phyloP scores from a whole-genome alignment of 2,888 invertebrate genomes.

The Xestia rhomboidea region DNA sequence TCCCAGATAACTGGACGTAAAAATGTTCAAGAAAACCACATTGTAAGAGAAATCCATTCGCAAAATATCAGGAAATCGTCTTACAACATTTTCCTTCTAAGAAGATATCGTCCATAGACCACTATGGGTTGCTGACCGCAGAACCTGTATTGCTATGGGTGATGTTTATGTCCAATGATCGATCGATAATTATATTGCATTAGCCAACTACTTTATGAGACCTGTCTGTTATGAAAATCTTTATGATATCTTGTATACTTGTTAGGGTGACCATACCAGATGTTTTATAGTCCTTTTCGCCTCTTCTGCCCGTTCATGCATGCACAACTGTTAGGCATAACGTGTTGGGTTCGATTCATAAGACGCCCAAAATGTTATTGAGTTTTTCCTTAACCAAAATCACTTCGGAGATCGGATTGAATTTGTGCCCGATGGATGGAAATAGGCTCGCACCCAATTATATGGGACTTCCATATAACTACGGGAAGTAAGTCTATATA shows the following conservation, averaged over 20 bases:
- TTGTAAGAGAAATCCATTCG: too few relatives aligned
- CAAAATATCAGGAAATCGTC: too few relatives aligned
- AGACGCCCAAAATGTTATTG: background rate
- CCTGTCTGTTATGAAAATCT: conserved; percentile 14
- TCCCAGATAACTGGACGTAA: too few relatives aligned
- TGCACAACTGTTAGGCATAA: background rate
- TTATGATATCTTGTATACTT: background rate
- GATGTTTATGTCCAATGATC: conserved; percentile 23
- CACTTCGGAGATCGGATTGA: background rate
- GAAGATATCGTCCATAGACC: background rate
- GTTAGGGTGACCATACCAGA: background rate
- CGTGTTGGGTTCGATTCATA: background rate
- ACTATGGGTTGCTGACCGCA: conserved; percentile 16
- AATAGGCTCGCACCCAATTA: background rate
- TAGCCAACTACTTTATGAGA: conserved; percentile 1
- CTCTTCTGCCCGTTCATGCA: background rate
- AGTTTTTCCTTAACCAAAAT: background rate
- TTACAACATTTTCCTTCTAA: too few relatives aligned
- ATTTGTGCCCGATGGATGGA: background rate
- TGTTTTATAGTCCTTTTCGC: background rate
- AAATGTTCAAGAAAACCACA: too few relatives aligned
- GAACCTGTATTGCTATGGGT: conserved; percentile 21
- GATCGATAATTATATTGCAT: conserved; percentile 8
- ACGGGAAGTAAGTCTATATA: background rate
- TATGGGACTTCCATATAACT: background rate